Percentiles rank a stretch among this genome's conserved stretches.
Conservation (phyloP, 2,113 vertebrate genomes). For the Proterorhinus semilunaris region DNA sequence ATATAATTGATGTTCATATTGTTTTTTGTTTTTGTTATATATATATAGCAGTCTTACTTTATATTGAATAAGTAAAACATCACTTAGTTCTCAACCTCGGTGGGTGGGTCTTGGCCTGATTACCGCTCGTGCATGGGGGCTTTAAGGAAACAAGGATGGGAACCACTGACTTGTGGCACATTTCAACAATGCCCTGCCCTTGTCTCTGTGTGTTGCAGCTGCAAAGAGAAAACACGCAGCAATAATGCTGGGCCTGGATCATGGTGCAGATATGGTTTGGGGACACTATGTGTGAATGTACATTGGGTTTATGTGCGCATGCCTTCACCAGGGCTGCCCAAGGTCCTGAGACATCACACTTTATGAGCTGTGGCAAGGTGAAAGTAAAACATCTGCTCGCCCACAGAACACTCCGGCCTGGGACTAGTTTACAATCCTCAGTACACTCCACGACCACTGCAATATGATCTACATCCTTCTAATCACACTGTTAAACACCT, state of each 20-base stretch:
- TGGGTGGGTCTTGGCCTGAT: too few relatives aligned
- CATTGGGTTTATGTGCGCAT: conserved; percentile 22
- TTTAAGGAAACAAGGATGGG: too few relatives aligned
- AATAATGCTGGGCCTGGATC: conserved; percentile 1
- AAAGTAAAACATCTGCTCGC: conserved; percentile 74
- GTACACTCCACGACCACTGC: conserved; percentile 7
- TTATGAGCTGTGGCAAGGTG: conserved; percentile 79
- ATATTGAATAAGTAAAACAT: too few relatives aligned
- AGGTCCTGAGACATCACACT: conserved; percentile 70
- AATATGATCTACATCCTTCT: too few relatives aligned
- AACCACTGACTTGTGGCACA: conserved; percentile 10
- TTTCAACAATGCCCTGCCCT: conserved; percentile 48
- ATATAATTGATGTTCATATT: too few relatives aligned
- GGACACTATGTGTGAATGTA: conserved; percentile 2
- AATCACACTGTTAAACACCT: too few relatives aligned
- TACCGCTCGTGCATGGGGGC: too few relatives aligned
- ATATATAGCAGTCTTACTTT: too few relatives aligned
- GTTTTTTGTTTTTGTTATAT: too few relatives aligned
- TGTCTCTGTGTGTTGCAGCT: conserved; percentile 22
- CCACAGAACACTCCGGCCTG: conserved; percentile 61
- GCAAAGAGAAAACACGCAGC: neutral
- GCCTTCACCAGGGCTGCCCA: conserved; percentile 48
- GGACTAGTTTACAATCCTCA: conserved; percentile 40
- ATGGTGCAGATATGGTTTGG: neutral
- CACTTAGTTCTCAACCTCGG: too few relatives aligned